Conservation (phyloP, 2,888 invertebrate genomes). For the Cantharis lateralis region DNA sequence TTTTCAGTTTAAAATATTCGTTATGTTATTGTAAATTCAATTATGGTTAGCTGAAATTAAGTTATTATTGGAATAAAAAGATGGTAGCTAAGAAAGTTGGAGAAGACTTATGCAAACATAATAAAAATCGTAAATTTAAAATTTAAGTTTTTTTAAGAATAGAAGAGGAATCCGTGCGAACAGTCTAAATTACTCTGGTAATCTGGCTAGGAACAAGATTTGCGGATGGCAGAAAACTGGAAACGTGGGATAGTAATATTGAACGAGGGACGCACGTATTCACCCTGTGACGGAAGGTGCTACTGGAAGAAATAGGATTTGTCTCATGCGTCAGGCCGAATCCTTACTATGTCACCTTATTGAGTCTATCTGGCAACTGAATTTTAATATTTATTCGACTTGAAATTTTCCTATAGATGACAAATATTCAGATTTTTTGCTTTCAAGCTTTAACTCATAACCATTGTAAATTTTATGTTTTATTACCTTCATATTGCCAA, state of each 20-base stretch:
- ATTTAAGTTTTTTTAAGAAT: constrained; percentile 11
- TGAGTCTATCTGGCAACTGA: constrained; percentile 26
- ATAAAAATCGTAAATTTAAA: constrained; percentile 23
- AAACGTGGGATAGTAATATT: constrained; percentile 17
- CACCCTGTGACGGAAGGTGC: constrained; percentile 9
- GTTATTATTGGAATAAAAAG: neutral
- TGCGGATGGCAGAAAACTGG: constrained; percentile 2
- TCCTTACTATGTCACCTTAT: constrained; percentile 24
- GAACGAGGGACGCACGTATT: constrained; percentile 23
- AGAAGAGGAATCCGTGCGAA: constrained; percentile 18
- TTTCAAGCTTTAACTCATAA: neutral
- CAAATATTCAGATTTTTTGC: constrained; percentile 17
- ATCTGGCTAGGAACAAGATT: constrained; percentile 17
- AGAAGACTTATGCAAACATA: constrained; percentile 21
- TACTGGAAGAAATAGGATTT: constrained; percentile 29
- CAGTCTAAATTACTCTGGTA: constrained; percentile 25
- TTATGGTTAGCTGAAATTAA: too few species aligned
- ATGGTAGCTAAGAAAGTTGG: constrained; percentile 4
- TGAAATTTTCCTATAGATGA: constrained; percentile 16
- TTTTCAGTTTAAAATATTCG: too few species aligned
- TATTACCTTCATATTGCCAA: neutral
- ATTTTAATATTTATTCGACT: constrained; percentile 30
- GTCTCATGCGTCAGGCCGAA: constrained; percentile 22
- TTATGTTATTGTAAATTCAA: too few species aligned
- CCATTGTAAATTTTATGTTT: neutral